Percentiles rank a stretch among this genome's conserved stretches.
phyloP scores from a whole-genome alignment of 2,888 invertebrate species.

The Folsomia candida region DNA sequence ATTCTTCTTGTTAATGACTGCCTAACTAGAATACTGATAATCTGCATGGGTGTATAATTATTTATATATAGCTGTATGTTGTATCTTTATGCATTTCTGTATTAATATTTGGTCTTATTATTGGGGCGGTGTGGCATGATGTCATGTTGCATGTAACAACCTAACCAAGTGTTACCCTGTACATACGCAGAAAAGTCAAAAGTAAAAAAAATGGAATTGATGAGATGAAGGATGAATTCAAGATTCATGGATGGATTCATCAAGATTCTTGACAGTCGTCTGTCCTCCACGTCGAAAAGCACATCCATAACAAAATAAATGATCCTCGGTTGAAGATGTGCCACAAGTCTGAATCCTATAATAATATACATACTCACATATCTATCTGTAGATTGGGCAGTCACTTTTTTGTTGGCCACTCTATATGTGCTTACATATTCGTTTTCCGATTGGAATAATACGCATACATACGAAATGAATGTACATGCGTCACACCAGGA shows the following conservation, averaged over 20 bases:
- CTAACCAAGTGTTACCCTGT: too few relatives aligned
- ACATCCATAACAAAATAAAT: conserved; percentile 42
- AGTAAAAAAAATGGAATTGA: conserved; percentile 21
- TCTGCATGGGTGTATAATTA: too few relatives aligned
- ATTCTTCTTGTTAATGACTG: too few relatives aligned
- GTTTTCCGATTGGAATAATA: background rate
- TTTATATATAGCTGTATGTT: too few relatives aligned
- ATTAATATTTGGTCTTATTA: too few relatives aligned
- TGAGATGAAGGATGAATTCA: conserved; percentile 40
- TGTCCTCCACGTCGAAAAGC: conserved; percentile 41
- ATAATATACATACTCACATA: too few relatives aligned
- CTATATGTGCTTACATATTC: background rate
- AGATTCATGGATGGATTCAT: conserved; percentile 44
- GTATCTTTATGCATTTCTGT: too few relatives aligned
- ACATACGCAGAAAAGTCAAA: background rate
- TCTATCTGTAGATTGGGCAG: background rate
- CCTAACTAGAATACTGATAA: too few relatives aligned
- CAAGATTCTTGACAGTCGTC: conserved; percentile 40
- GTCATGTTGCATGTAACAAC: too few relatives aligned
- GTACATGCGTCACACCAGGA: background rate
- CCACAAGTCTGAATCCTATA: background rate
- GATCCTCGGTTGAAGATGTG: conserved; percentile 8
- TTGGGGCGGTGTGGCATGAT: too few relatives aligned
- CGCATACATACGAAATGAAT: background rate
- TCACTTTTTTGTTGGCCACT: background rate